phyloP scores from a whole-genome alignment of 2,888 invertebrate species.

The Diloba caeruleocephala region DNA sequence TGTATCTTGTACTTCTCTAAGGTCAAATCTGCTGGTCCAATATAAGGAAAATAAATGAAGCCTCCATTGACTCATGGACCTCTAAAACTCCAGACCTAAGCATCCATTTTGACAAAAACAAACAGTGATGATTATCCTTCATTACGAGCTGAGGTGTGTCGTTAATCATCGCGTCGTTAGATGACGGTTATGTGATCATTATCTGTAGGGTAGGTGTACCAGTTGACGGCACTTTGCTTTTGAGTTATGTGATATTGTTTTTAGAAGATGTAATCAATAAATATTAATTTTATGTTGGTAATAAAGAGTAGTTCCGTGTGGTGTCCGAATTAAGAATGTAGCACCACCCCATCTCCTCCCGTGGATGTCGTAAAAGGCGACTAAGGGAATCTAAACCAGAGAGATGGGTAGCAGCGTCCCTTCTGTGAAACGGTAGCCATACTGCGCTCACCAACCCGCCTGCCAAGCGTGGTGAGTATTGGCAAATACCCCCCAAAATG shows the following conservation, averaged over 20 bases:
- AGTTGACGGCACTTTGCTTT: constrained; percentile 13
- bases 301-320: too few relatives aligned
- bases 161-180: constrained; percentile 74
- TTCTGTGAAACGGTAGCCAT: too few relatives aligned
- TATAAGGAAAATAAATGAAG: not conserved
- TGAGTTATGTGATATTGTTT: not conserved
- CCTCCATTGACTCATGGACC: constrained; percentile 11
- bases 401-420: too few relatives aligned
- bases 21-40: not conserved
- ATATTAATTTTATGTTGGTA: not conserved
- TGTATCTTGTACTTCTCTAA: too few relatives aligned
- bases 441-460: too few relatives aligned
- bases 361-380: too few relatives aligned
- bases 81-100: constrained; percentile 37
- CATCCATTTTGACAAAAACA: constrained; percentile 68
- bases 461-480: too few relatives aligned
- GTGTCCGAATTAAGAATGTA: too few relatives aligned
- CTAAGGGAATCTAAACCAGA: too few relatives aligned
- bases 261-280: not conserved
- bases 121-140: constrained; percentile 82
- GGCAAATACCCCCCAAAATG: too few relatives aligned
- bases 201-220: constrained; percentile 55
- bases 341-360: too few relatives aligned
- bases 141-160: constrained; percentile 79
- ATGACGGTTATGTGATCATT: constrained; percentile 68